Base-by-base conservation (phyloP, 2,888 invertebrate species). In the Rotaria socialis region DNA sequence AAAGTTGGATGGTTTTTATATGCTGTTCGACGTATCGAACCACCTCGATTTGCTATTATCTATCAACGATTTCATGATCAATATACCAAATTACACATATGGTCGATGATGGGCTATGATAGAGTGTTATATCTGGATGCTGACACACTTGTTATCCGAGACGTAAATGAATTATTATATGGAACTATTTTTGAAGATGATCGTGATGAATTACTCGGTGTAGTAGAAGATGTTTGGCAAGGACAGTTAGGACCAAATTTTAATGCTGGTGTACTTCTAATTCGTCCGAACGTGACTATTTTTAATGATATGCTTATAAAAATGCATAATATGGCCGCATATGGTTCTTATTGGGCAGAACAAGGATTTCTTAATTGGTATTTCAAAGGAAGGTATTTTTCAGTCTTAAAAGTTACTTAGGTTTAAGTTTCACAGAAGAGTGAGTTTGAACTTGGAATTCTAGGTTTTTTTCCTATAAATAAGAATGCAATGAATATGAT, bases 361-460 rank as follows among this genome's bases (percentile, higher is more conserved):
- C 60, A 60, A n/a, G 60, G 60, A 24, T n/a, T 60, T 60, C 60
- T 60, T 6, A 60, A 60, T 60, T 60, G 60, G 60, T 60, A n/a
- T 60, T 60, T 60, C 14, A 60, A 60, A 60, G 60, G 27, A 22
- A 85, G 55, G 55, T 52, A 52, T 52, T 16, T 52, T 11, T 52
- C 16, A 14, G 3, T 52, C 16, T 52, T 52, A 52, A 16, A 52
- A 16, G 16, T 16, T 16, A 52, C 14, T 4, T 52, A 52, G 52
- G 14, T 8, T 52, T 16, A 16, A 52, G 16, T 52, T 52, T 14
- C 1, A 16, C 5, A 52, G 2, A 10, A 47, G 11, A 47, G 5
- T 10, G 47, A 47, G 0, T 10, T 10, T 2, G 47, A 47, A 47
- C 47, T 47, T 0, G 7, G 47, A 47, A 47, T 47, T 47, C 47